Percentiles rank a stretch among this genome's conserved stretches.
Conservation (phyloP, 1,140 invertebrate species). For the Scylla paramamosain region DNA sequence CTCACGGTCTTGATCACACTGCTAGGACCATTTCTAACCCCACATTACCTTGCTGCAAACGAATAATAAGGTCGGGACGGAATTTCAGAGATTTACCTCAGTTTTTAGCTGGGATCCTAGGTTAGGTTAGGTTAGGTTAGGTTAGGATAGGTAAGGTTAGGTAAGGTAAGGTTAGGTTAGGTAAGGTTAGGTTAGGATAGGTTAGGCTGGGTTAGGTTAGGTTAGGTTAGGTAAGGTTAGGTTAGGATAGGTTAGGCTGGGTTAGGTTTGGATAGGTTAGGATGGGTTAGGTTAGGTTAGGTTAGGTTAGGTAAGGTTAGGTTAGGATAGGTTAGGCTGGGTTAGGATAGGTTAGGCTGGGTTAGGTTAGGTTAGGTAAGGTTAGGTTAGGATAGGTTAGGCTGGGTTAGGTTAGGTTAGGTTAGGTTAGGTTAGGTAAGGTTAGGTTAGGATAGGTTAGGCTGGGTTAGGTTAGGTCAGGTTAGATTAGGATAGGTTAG, state of each 20-base stretch:
- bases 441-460: not conserved
- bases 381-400: too few species aligned
- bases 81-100: too few species aligned
- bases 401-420: not conserved
- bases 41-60: too few species aligned
- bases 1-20: too few species aligned
- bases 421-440: not conserved
- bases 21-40: too few species aligned
- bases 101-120: not conserved
- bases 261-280: too few species aligned
- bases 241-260: too few species aligned
- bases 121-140: slow-evolving; percentile 54
- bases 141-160: slow-evolving; percentile 43
- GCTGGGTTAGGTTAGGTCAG: not conserved
- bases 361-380: too few species aligned
- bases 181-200: slow-evolving; percentile 45
- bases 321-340: not conserved
- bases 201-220: slow-evolving; percentile 46
- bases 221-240: slow-evolving; percentile 28
- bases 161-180: slow-evolving; percentile 42
- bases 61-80: too few species aligned
- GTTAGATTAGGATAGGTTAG: not conserved
- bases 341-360: too few species aligned
- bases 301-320: not conserved
- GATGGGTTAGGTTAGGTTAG: too few species aligned